Base-by-base conservation (phyloP, 2,113 vertebrate genomes). In the Ranitomeya variabilis region DNA sequence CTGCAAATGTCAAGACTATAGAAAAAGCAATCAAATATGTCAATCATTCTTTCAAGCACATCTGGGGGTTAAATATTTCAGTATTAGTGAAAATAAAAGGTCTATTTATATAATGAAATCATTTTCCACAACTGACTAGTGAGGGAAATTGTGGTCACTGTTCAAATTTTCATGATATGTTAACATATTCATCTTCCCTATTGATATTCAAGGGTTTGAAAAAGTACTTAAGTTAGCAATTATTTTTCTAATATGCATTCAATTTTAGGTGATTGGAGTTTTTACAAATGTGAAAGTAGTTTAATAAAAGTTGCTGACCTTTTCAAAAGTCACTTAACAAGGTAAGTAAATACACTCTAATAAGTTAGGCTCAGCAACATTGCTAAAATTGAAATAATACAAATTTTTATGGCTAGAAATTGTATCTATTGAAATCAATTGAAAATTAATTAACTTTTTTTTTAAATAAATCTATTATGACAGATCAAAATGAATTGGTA, bases 41-140 rank as follows among this genome's bases (percentile, higher is more conserved):
- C 8, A 57, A 81, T 60, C 31, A 15, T 37, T 31, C 59, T 82
- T 37, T 64, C 6, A 37, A 83, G 15, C 37, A 52, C 59, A 82
- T 82, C 45, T 82, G 26, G 6, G 1, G 45, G 8, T 64, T 64
- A 82, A 83, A 66, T 67, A 67, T 66, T 51, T 52, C 18, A 67
- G 67, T 66, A 52, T 4, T 51, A 51, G 45, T 19, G 37, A 83
- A 64, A 18, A 83, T 83, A 66, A 64, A 66, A 67, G 19, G 64
- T 14, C 21, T 52, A 69, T 83, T 83, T 83, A 83, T 31, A 69
- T 83, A 67, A 83, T 83, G 81, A 83, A 83, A 69, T 69, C 16
- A 54, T 62, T 67, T 52, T 67, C 45, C 45, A 67, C 62, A 54
- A 45, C 26, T 51, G 21, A 54, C 19, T 67, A 18, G 45, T 67